Percentiles rank a stretch among this genome's conserved stretches.
Conservation (phyloP, 1,140 invertebrate genomes). For the Aphis gossypii region DNA sequence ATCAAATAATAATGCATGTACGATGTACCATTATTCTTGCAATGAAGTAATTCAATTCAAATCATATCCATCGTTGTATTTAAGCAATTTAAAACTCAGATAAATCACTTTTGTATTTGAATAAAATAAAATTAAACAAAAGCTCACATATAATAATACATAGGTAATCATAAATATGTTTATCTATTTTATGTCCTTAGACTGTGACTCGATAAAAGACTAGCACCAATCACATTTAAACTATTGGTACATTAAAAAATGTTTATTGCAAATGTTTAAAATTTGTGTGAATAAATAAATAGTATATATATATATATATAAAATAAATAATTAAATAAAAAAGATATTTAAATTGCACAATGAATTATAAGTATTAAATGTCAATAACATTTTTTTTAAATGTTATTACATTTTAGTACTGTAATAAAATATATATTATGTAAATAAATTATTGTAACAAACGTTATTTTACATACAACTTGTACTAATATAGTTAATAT, state of each 20-base stretch:
- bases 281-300: constrained; percentile 33
- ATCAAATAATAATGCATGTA: not conserved
- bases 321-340: constrained; percentile 21
- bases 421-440: constrained; percentile 16
- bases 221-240: constrained; percentile 45
- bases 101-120: constrained; percentile 13
- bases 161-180: constrained; percentile 14
- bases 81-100: not conserved
- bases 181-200: not conserved
- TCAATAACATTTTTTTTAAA: not conserved
- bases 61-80: not conserved
- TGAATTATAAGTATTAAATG: not conserved
- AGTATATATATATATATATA: not conserved
- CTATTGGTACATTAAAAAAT: not conserved
- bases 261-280: not conserved
- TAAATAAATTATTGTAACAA: constrained; percentile 29
- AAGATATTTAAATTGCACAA: constrained; percentile 32
- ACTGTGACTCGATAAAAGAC: constrained; percentile 51
- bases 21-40: not conserved
- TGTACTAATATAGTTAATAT: not conserved
- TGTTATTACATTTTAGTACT: not conserved
- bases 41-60: not conserved
- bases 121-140: constrained; percentile 22
- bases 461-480: constrained; percentile 16
- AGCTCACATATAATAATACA: not conserved